Conservation (phyloP, 2,888 invertebrate species). For the Acanthosepion pharaonis region DNA sequence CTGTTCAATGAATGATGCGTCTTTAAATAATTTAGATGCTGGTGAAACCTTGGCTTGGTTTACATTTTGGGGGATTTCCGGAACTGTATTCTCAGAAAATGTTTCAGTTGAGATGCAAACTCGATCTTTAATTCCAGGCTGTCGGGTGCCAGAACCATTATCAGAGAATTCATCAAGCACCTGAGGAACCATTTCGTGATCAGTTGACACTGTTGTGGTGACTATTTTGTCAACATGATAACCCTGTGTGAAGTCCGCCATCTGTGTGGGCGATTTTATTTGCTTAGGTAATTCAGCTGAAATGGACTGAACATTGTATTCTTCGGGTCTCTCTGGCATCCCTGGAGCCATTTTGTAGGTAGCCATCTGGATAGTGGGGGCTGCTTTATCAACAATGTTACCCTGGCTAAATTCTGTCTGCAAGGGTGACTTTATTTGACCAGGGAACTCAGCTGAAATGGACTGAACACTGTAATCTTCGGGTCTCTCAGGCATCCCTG, state of each 20-base stretch:
- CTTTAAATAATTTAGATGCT: not conserved
- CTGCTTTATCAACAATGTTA: too few relatives aligned
- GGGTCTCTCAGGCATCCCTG: not conserved
- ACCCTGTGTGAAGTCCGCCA: not conserved
- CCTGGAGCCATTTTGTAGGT: not conserved
- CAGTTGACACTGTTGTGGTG: not conserved
- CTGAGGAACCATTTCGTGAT: not conserved
- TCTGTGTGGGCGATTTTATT: not conserved
- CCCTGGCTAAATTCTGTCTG: too few relatives aligned
- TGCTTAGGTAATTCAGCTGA: too few relatives aligned
- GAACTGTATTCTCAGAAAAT: not conserved
- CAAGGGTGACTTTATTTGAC: too few relatives aligned
- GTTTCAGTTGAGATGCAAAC: not conserved
- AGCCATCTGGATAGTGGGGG: not conserved
- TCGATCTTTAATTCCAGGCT: not conserved
- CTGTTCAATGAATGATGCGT: not conserved
- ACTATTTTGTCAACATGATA: not conserved
- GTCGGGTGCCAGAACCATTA: not conserved
- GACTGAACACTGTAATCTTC: not conserved
- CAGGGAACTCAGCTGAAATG: too few relatives aligned
- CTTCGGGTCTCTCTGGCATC: not conserved
- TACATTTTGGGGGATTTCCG: not conserved
- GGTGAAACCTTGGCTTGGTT: not conserved
- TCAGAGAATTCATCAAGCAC: not conserved
- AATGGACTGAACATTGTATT: not conserved